Percentiles rank a stretch among this genome's conserved stretches.
Conservation (phyloP, 1,140 invertebrate genomes). For the Pseudomyrmex cubaensis region DNA sequence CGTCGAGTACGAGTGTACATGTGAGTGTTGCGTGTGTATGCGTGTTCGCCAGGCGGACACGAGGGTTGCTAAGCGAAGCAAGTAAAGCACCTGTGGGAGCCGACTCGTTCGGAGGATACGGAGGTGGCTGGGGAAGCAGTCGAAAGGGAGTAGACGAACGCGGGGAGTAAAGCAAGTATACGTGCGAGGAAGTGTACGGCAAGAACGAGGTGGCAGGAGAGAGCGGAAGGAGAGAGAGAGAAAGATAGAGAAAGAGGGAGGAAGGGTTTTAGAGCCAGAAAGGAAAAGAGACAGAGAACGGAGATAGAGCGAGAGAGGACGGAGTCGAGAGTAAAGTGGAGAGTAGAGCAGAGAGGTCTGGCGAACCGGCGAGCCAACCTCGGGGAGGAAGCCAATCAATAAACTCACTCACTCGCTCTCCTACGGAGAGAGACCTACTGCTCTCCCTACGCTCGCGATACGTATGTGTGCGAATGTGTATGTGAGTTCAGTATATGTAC, state of each 20-base stretch:
- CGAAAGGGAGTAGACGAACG: constrained; percentile 52
- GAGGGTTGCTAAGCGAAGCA: constrained; percentile 80
- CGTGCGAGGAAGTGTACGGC: constrained; percentile 36
- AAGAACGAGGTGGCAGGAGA: constrained; percentile 41
- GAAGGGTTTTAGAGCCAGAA: constrained; percentile 5
- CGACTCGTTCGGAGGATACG: constrained; percentile 70
- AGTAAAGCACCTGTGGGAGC: constrained; percentile 82
- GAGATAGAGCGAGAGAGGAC: constrained; percentile 46
- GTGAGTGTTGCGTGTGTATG: constrained; percentile 47
- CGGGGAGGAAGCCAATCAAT: constrained; percentile 85
- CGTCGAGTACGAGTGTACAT: constrained; percentile 54
- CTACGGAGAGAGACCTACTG: constrained; percentile 78
- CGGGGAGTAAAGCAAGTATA: constrained; percentile 35
- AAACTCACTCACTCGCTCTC: constrained; percentile 82
- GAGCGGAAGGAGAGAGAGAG: neutral
- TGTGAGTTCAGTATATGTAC: neutral
- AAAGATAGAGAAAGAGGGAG: neutral
- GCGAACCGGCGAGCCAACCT: constrained; percentile 76
- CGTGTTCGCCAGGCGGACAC: constrained; percentile 63
- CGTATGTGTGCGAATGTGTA: neutral
- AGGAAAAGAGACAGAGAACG: neutral
- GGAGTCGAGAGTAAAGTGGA: constrained; percentile 66
- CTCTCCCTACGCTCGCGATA: constrained; percentile 74
- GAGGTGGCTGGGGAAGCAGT: constrained; percentile 65
- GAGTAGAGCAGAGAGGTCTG: constrained; percentile 73